These are phyloP conservation scores for Bugula neritina DNA, from an alignment of 2,888 invertebrate species.

Conservation along the genomic window DNA sequence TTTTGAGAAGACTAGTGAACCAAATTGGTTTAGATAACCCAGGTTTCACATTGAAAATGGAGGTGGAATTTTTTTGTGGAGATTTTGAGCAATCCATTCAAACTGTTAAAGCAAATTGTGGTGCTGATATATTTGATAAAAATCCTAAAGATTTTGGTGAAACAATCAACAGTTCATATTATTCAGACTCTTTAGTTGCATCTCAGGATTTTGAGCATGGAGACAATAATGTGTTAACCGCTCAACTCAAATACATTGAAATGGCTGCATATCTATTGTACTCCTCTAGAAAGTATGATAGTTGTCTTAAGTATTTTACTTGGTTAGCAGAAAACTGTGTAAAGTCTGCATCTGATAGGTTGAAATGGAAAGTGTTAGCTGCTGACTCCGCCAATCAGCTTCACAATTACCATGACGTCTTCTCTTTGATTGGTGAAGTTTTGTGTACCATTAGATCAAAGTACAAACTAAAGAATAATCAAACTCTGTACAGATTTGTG, in stretches of 20 bases:
- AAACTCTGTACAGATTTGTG: neutral
- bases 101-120: too few relatives aligned
- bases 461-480: neutral
- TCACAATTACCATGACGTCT: neutral
- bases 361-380: neutral
- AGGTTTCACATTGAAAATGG: neutral
- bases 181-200: too few relatives aligned
- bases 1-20: neutral
- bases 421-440: neutral
- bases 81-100: too few relatives aligned
- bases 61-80: neutral
- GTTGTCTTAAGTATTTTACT: neutral
- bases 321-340: neutral
- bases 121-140: neutral
- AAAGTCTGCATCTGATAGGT: neutral
- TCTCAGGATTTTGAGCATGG: neutral
- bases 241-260: neutral
- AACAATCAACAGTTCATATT: too few relatives aligned
- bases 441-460: neutral
- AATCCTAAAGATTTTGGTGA: neutral
- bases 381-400: neutral
- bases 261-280: neutral
- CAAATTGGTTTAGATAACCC: neutral
- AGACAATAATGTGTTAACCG: neutral
- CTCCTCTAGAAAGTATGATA: neutral